A percentile compares a stretch with the other conserved stretches of the same genome.
phyloP scores from a whole-genome alignment of 1,140 invertebrate species.

The Schlechtendalia chinensis region DNA sequence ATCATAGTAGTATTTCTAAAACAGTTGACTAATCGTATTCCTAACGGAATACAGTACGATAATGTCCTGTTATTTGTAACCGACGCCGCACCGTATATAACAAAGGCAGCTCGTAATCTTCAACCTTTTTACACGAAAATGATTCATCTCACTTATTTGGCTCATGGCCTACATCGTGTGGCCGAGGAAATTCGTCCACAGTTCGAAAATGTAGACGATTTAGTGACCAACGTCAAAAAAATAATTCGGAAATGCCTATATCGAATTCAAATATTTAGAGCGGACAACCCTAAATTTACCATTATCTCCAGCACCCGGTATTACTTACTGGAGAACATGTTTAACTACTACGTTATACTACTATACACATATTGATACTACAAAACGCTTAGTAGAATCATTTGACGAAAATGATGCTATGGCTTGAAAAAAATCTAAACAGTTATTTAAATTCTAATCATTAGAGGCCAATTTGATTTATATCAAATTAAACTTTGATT shows the following conservation, averaged over 20 bases:
- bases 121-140: no score
- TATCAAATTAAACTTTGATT: slow-evolving; percentile 3
- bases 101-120: not conserved
- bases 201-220: slow-evolving; percentile 11
- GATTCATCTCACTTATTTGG: no score
- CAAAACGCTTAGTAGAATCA: not conserved
- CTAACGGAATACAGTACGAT: slow-evolving; percentile 6
- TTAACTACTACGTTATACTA: slow-evolving; percentile 53
- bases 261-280: slow-evolving; percentile 54
- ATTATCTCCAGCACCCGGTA: slow-evolving; percentile 55
- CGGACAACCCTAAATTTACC: slow-evolving; percentile 54
- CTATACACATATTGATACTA: no score
- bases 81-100: not conserved
- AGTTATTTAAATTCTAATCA: slow-evolving; percentile 2
- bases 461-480: not conserved
- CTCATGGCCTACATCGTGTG: no score
- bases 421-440: no score
- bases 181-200: no score
- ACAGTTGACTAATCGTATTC: not conserved
- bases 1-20: slow-evolving; percentile 19
- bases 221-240: slow-evolving; percentile 51
- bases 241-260: no score
- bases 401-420: not conserved
- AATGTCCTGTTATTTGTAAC: slow-evolving; percentile 15
- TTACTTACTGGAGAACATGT: slow-evolving; percentile 58